Percentiles rank a stretch among this genome's conserved stretches.
Conservation (phyloP, 53 echinoderm and acorn worm species). For the Henricia sp. region DNA sequence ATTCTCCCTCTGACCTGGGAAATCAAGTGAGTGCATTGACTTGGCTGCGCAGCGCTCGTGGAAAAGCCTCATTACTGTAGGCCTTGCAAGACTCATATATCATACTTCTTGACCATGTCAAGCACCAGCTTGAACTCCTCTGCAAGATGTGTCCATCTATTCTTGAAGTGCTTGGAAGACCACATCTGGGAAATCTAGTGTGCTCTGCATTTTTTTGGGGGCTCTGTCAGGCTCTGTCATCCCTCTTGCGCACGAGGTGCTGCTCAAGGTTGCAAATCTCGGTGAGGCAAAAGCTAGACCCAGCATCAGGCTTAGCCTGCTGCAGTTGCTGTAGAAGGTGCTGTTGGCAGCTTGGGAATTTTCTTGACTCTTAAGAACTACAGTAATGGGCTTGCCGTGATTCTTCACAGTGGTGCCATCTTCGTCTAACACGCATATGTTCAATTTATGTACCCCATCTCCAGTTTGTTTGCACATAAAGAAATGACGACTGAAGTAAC, state of each 20-base stretch:
- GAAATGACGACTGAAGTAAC: neutral
- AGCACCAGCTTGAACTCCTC: conserved; percentile 34
- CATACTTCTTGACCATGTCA: conserved; percentile 6
- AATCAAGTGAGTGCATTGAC: neutral
- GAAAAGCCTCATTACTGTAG: neutral
- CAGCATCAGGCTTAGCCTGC: neutral
- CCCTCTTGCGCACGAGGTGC: neutral
- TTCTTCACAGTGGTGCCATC: conserved; percentile 1
- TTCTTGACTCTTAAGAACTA: conserved; percentile 16
- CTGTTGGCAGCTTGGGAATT: conserved; percentile 11
- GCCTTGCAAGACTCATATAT: neutral
- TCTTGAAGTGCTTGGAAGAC: neutral
- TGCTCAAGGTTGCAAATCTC: conserved; percentile 14
- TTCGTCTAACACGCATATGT: conserved; percentile 13
- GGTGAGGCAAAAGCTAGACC: neutral
- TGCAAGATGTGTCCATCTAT: conserved; percentile 27
- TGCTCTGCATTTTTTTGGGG: conserved; percentile 28
- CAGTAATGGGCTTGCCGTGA: neutral
- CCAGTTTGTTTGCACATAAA: conserved; percentile 13
- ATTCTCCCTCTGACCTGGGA: conserved; percentile 5
- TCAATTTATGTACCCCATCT: neutral
- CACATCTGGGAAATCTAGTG: conserved; percentile 4
- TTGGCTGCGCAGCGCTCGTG: neutral
- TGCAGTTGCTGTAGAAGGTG: neutral
- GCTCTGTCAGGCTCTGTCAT: conserved; percentile 16